A percentile compares a stretch with the other conserved stretches of the same genome.
phyloP scores from a whole-genome alignment of 2,113 vertebrate species.

The Upupa epops region DNA sequence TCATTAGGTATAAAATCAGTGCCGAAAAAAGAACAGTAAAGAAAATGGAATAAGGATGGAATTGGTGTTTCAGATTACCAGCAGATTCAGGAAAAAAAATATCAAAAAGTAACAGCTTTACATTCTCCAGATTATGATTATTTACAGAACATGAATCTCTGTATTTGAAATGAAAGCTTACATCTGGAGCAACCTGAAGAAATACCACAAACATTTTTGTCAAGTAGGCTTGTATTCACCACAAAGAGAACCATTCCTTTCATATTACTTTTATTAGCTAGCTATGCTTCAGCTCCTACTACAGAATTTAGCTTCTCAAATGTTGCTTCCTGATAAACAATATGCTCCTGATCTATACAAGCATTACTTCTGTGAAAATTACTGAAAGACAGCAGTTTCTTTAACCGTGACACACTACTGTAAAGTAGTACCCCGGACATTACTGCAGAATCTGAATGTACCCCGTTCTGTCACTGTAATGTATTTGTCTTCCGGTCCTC shows the following conservation, averaged over 20 bases:
- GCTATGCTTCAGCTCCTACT: not conserved
- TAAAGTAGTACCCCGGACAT: not conserved
- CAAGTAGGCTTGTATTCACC: not conserved
- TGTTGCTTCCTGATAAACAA: conserved; percentile 8
- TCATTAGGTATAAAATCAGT: conserved; percentile 13
- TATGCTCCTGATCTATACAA: conserved; percentile 13
- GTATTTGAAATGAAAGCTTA: not conserved
- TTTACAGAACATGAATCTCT: not conserved
- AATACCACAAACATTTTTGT: not conserved
- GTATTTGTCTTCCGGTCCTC: not conserved
- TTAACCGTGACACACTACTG: accelerated
- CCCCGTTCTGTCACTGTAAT: not conserved
- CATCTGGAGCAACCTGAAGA: not conserved
- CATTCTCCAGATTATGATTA: not conserved
- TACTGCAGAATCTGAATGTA: not conserved
- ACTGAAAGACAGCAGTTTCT: not conserved
- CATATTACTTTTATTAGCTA: not conserved
- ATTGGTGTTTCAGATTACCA: not conserved
- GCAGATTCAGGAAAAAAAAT: conserved; percentile 4
- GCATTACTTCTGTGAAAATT: not conserved
- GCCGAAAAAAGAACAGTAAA: not conserved
- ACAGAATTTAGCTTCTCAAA: not conserved
- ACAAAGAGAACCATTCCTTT: not conserved
- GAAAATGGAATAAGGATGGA: not conserved
- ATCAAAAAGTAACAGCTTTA: conserved; percentile 2